phyloP scores from a whole-genome alignment of 2,113 vertebrate species.

The Brachyhypopomus gauderio region DNA sequence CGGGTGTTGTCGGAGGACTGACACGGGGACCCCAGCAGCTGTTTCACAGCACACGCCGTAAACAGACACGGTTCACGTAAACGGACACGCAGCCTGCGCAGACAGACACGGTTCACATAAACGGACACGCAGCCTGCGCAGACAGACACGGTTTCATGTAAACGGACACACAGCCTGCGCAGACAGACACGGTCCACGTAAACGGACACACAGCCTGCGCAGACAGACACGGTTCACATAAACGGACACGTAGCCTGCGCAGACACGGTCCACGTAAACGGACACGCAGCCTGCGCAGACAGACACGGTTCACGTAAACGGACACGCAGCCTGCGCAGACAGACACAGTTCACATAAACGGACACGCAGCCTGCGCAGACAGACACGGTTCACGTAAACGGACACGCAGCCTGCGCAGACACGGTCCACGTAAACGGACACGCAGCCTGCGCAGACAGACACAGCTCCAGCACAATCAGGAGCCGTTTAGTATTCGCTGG shows the following conservation, averaged over 20 bases:
- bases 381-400: slow-evolving; percentile 6
- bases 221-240: slow-evolving; percentile 29
- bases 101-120: slow-evolving; percentile 29
- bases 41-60: slow-evolving; percentile 26
- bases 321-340: slow-evolving; percentile 21
- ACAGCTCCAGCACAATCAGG: slow-evolving; percentile 49
- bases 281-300: slow-evolving; percentile 21
- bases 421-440: slow-evolving; percentile 9
- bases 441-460: slow-evolving; percentile 26
- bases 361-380: slow-evolving; percentile 21
- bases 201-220: slow-evolving; percentile 28
- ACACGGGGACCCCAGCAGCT: slow-evolving; percentile 3
- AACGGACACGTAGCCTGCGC: slow-evolving; percentile 26
- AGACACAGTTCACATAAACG: slow-evolving; percentile 3
- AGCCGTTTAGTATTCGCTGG: slow-evolving; percentile 52
- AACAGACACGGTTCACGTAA: slow-evolving; percentile 15
- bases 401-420: too few species aligned
- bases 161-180: slow-evolving; percentile 28
- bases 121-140: slow-evolving; percentile 27
- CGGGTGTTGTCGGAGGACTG: neutral
- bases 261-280: slow-evolving; percentile 2
- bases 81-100: slow-evolving; percentile 23
- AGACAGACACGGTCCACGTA: slow-evolving; percentile 33
- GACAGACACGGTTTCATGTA: slow-evolving; percentile 25
- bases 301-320: slow-evolving; percentile 6